Conservation (phyloP, 35 echinoderm and acorn worm genomes). For the Lytechinus variegatus region DNA sequence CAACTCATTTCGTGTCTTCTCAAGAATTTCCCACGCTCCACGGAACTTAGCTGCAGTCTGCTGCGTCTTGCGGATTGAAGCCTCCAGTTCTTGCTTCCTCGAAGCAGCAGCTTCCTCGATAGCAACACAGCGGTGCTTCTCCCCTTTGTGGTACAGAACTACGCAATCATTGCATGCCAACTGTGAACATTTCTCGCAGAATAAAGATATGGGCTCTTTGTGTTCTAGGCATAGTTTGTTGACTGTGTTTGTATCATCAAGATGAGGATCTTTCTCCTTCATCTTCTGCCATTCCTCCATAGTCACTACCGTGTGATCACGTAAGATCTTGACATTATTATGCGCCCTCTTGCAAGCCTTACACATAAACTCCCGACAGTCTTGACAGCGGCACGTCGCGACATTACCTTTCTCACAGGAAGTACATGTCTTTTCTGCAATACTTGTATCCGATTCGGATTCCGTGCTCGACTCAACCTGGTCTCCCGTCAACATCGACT, state of each 20-base stretch:
- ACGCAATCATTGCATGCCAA: constrained; percentile 68
- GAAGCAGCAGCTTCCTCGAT: constrained; percentile 59
- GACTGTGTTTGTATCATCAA: constrained; percentile 14
- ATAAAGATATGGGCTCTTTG: constrained; percentile 61
- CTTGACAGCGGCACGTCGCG: constrained; percentile 65
- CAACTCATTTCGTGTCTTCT: constrained; percentile 65
- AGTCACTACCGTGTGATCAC: constrained; percentile 60
- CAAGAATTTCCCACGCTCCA: constrained; percentile 84
- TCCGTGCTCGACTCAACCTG: constrained; percentile 32
- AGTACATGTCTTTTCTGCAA: constrained; percentile 60
- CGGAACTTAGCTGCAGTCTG: constrained; percentile 88
- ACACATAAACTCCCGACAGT: constrained; percentile 86
- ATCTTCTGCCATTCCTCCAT: constrained; percentile 64
- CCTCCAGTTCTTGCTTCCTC: constrained; percentile 59
- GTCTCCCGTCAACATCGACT: constrained; percentile 48
- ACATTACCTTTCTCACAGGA: constrained; percentile 67
- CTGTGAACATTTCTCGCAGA: constrained; percentile 62
- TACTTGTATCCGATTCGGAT: constrained; percentile 11
- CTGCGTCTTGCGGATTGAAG: constrained; percentile 45
- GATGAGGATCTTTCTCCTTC: constrained; percentile 42
- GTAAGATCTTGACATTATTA: constrained; percentile 75
- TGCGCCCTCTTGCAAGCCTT: constrained; percentile 75
- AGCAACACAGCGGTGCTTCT: constrained; percentile 48
- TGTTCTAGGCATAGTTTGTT: constrained; percentile 61
- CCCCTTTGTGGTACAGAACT: constrained; percentile 65